These are phyloP conservation scores for Protosalanx chinensis DNA, from an alignment of 2,797 vertebrate species.

Conservation along the genomic window DNA sequence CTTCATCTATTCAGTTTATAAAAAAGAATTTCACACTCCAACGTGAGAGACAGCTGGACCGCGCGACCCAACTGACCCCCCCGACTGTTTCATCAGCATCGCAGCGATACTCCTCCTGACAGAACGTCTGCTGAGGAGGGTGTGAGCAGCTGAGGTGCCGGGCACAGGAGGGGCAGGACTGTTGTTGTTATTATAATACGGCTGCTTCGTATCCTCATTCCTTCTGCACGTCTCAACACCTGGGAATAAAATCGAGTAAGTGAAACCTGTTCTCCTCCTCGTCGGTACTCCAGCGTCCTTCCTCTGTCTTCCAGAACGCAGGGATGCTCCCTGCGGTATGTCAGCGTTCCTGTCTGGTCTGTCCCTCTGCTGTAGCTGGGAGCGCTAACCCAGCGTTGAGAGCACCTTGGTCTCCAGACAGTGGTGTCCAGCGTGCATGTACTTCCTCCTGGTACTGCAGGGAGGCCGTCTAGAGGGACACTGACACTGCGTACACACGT, in stretches of 20 bases:
- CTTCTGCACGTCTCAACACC: conserved; percentile 25
- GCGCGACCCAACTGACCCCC: too few relatives aligned
- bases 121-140: too few relatives aligned
- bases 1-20: too few relatives aligned
- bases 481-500: neutral
- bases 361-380: neutral
- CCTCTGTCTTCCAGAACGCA: neutral
- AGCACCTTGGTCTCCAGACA: conserved; percentile 5
- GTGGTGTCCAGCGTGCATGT: conserved; percentile 41
- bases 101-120: too few relatives aligned
- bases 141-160: too few relatives aligned
- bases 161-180: too few relatives aligned
- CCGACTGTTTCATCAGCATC: too few relatives aligned
- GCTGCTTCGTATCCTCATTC: too few relatives aligned
- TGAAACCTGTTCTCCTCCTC: conserved; percentile 1
- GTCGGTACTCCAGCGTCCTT: neutral
- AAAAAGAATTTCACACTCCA: too few relatives aligned
- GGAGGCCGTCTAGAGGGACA: conserved; percentile 13
- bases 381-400: neutral
- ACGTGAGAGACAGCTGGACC: too few relatives aligned
- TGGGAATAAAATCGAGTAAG: conserved; percentile 37
- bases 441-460: conserved; percentile 31
- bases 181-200: too few relatives aligned
- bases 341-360: neutral
- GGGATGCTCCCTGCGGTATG: neutral